phyloP scores from a whole-genome alignment of 2,888 invertebrate species.

The Tigriopus californicus region DNA sequence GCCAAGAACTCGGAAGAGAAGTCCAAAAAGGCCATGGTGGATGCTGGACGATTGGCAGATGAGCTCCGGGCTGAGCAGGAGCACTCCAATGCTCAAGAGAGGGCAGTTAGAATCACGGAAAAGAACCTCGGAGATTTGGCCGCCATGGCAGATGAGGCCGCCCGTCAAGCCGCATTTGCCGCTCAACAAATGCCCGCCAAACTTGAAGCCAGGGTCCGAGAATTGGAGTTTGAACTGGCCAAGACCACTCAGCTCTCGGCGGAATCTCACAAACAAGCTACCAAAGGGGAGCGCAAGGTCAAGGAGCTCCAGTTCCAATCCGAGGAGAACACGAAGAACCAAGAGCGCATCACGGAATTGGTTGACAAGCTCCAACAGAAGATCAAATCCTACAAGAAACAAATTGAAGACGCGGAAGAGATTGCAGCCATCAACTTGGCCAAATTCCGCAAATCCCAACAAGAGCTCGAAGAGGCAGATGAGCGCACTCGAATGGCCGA shows the following conservation, averaged over 20 bases:
- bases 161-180: neutral
- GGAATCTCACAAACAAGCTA: constrained; percentile 34
- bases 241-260: constrained; percentile 36
- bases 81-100: constrained; percentile 17
- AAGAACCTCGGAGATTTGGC: neutral
- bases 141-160: constrained; percentile 8
- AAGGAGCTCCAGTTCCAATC: constrained; percentile 30
- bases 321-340: constrained; percentile 12
- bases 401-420: constrained; percentile 15
- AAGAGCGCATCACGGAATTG: constrained; percentile 11
- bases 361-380: constrained; percentile 16
- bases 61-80: constrained; percentile 21
- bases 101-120: constrained; percentile 4
- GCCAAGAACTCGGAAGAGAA: constrained; percentile 18
- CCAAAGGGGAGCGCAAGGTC: constrained; percentile 34
- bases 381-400: constrained; percentile 16
- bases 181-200: constrained; percentile 6
- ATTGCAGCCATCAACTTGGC: constrained; percentile 16
- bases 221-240: constrained; percentile 33
- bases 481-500: neutral
- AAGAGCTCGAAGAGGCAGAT: constrained; percentile 16
- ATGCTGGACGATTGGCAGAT: constrained; percentile 18
- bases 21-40: constrained; percentile 19
- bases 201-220: constrained; percentile 22
- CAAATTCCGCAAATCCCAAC: constrained; percentile 16